Conservation (phyloP, 2,113 vertebrate species). For the Actinemys pallida region DNA sequence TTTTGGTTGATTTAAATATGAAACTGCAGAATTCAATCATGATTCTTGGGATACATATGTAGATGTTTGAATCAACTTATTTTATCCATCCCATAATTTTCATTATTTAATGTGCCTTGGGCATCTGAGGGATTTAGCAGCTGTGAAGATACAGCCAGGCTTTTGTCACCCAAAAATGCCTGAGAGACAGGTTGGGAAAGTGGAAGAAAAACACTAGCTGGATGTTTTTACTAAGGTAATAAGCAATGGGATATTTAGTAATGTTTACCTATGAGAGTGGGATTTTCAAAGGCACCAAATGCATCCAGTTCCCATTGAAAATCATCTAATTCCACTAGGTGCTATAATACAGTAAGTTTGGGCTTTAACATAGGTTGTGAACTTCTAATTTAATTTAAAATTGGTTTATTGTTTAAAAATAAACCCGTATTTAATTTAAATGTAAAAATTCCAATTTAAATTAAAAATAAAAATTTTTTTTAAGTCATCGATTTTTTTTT, state of each 20-base stretch:
- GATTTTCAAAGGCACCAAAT: neutral
- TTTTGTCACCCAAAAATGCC: neutral
- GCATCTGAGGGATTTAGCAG: neutral
- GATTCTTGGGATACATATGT: neutral
- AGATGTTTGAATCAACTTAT: neutral
- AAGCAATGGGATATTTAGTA: neutral
- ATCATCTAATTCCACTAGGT: accelerated
- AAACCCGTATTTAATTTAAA: too few species aligned
- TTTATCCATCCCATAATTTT: neutral
- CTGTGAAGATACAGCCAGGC: neutral
- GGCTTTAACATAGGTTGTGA: too few species aligned
- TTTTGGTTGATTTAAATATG: neutral
- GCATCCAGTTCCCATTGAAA: neutral
- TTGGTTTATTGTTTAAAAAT: too few species aligned
- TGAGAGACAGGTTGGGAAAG: neutral
- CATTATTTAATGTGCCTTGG: neutral
- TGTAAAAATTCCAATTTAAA: too few species aligned
- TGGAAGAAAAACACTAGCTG: neutral
- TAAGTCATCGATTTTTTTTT: neutral
- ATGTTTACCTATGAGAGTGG: neutral
- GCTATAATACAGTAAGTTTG: neutral
- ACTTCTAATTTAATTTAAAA: too few species aligned
- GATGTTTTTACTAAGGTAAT: neutral
- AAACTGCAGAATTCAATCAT: neutral
- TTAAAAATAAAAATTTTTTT: neutral